phyloP scores from a whole-genome alignment of 1,140 invertebrate species.

The Drosophila sulfurigaster region DNA sequence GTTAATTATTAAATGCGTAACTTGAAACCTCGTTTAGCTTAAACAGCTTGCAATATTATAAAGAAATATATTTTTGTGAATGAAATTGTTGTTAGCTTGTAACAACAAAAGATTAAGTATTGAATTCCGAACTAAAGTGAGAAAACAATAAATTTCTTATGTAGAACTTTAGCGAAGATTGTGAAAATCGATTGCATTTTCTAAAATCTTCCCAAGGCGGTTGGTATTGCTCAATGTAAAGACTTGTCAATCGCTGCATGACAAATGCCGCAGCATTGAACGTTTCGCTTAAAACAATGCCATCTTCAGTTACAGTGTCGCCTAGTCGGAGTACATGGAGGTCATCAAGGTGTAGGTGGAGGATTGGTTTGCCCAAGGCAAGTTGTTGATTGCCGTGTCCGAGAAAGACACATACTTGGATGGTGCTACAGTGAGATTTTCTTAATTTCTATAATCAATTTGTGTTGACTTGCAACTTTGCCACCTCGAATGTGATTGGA shows the following conservation, averaged over 20 bases:
- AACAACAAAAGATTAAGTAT: slow-evolving; percentile 66
- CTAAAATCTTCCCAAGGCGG: slow-evolving; percentile 54
- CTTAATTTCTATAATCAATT: slow-evolving; percentile 50
- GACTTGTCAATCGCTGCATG: slow-evolving; percentile 53
- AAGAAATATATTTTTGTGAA: no score
- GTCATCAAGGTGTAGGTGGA: slow-evolving; percentile 67
- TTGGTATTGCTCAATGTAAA: slow-evolving; percentile 59
- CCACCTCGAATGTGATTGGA: slow-evolving; percentile 41
- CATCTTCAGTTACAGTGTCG: no score
- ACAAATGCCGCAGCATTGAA: slow-evolving; percentile 71
- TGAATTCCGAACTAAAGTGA: no score
- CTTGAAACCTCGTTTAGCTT: no score
- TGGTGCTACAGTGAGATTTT: slow-evolving; percentile 49
- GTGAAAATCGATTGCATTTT: slow-evolving; percentile 65
- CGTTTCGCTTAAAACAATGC: slow-evolving; percentile 66
- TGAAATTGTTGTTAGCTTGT: slow-evolving; percentile 46
- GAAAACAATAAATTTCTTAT: not conserved
- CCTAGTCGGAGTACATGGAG: slow-evolving; percentile 57
- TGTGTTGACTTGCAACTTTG: slow-evolving; percentile 58
- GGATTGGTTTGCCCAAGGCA: slow-evolving; percentile 61
- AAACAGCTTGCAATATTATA: no score
- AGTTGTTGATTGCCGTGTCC: slow-evolving; percentile 53
- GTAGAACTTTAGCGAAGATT: slow-evolving; percentile 58
- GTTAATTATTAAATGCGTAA: no score
- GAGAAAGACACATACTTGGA: slow-evolving; percentile 53